Conservation (phyloP, 2,797 vertebrate species). For the Pantherophis alleghaniensis region DNA sequence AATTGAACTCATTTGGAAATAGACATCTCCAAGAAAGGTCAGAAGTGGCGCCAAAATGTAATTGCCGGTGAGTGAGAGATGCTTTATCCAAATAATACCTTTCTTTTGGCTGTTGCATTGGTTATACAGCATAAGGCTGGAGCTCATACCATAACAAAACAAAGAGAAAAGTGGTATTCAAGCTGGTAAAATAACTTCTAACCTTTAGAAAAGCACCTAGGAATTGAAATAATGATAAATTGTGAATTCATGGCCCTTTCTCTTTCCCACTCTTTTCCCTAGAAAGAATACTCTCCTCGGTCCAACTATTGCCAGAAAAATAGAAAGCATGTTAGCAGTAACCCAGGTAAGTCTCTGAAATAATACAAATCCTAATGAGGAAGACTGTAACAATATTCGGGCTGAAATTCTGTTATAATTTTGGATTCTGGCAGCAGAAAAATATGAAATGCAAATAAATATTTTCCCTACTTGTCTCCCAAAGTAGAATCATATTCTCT, state of each 20-base stretch:
- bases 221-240: not conserved
- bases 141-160: not conserved
- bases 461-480: not conserved
- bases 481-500: not conserved
- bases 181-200: not conserved
- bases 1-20: not conserved
- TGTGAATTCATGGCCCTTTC: not conserved
- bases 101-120: not conserved
- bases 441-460: not conserved
- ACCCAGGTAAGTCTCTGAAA: conserved; percentile 73
- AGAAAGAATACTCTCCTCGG: conserved; percentile 84
- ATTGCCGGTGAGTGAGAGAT: not conserved
- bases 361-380: not conserved
- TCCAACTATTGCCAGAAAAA: conserved; percentile 71
- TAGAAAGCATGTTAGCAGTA: conserved; percentile 67
- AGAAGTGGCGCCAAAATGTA: not conserved
- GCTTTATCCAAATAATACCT: not conserved
- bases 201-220: not conserved
- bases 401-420: not conserved
- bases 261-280: conserved; percentile 52
- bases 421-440: not conserved
- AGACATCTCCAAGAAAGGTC: not conserved
- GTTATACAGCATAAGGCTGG: not conserved
- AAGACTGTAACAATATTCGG: not conserved
- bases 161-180: not conserved